phyloP scores from a whole-genome alignment of 2,113 vertebrate genomes.

The Ia io region DNA sequence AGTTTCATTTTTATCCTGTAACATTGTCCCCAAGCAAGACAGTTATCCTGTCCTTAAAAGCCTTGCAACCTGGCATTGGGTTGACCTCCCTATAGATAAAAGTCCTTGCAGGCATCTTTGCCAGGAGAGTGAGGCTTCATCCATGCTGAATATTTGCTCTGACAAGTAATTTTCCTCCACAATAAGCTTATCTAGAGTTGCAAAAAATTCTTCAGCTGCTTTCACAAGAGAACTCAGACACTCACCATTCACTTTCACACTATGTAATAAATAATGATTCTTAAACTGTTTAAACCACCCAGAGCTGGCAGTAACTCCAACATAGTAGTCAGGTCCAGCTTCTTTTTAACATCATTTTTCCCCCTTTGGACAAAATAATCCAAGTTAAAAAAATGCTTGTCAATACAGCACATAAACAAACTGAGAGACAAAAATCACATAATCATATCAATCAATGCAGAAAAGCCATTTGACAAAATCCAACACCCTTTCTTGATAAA shows the following conservation, averaged over 20 bases:
- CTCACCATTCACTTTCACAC: not conserved
- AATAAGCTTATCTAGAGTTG: not conserved
- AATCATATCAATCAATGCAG: too few relatives aligned
- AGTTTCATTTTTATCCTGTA: not conserved
- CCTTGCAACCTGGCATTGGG: not conserved
- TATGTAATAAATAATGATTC: not conserved
- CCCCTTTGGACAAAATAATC: not conserved
- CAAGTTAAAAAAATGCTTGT: not conserved
- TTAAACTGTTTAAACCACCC: not conserved
- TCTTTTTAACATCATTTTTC: not conserved
- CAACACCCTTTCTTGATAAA: too few relatives aligned
- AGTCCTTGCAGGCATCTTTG: not conserved
- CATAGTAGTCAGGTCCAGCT: not conserved
- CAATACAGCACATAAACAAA: too few relatives aligned
- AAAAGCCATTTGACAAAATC: too few relatives aligned
- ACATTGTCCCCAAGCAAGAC: not conserved
- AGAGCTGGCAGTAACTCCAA: too few relatives aligned
- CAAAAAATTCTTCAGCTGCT: not conserved
- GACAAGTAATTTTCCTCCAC: not conserved
- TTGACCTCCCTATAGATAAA: not conserved
- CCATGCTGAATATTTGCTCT: not conserved
- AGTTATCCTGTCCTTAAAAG: not conserved
- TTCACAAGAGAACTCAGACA: too few relatives aligned
- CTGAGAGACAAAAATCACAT: too few relatives aligned
- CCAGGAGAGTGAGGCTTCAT: not conserved